These are phyloP conservation scores for Gymnothorax javanicus DNA, from an alignment of 2,797 vertebrate species.

Conservation along the genomic window DNA sequence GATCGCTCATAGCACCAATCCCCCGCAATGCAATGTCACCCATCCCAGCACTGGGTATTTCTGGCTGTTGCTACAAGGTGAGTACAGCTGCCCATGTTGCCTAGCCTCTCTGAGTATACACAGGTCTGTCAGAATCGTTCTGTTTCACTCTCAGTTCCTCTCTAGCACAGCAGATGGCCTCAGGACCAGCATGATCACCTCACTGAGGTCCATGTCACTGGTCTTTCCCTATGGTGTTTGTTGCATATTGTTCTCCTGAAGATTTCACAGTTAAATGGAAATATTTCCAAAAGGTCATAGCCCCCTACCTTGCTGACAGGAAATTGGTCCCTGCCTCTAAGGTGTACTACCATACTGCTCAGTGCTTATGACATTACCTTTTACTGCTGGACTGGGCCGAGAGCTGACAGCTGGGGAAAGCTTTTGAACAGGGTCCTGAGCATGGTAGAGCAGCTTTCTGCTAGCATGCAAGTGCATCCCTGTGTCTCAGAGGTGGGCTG, in stretches of 20 bases:
- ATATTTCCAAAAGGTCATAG: constrained; percentile 64
- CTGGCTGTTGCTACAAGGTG: constrained; percentile 61
- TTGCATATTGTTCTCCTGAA: constrained; percentile 55
- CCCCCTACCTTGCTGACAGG: constrained; percentile 55
- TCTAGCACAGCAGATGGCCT: constrained; percentile 44
- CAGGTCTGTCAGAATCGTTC: constrained; percentile 65
- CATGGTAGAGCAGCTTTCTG: not conserved
- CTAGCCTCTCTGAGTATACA: constrained; percentile 56
- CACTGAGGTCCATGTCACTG: constrained; percentile 44
- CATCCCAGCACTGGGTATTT: constrained; percentile 22
- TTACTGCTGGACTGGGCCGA: constrained; percentile 47
- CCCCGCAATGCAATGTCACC: constrained; percentile 52
- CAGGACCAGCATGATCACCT: constrained; percentile 52
- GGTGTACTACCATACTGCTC: constrained; percentile 59
- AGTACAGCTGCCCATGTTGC: constrained; percentile 53
- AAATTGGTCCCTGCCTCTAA: constrained; percentile 65
- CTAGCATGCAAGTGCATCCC: not conserved
- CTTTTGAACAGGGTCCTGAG: constrained; percentile 34
- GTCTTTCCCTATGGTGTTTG: constrained; percentile 55
- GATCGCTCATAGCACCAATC: constrained; percentile 48
- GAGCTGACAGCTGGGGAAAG: constrained; percentile 36
- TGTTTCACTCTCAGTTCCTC: constrained; percentile 12
- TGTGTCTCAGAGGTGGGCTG: constrained; percentile 39
- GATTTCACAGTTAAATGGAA: constrained; percentile 60
- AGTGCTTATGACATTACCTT: constrained; percentile 68